Percentiles rank a stretch among this genome's conserved stretches.
Conservation (phyloP, 2,888 invertebrate species). For the Anaspis maculata region DNA sequence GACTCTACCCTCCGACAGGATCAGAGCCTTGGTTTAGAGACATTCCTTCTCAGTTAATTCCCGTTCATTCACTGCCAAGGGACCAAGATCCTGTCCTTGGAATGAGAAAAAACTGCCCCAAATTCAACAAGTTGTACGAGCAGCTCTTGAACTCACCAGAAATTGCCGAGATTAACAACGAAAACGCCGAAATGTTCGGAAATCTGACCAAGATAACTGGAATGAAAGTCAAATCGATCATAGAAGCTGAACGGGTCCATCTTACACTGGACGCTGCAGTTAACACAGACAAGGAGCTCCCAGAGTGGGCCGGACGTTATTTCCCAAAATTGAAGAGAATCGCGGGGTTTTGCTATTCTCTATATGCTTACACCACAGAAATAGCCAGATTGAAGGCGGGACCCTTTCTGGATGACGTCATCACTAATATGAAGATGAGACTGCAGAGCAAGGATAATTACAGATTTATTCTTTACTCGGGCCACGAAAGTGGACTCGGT, state of each 20-base stretch:
- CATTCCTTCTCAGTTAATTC: conserved; percentile 69
- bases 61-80: conserved; percentile 61
- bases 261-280: conserved; percentile 61
- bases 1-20: conserved; percentile 58
- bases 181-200: conserved; percentile 54
- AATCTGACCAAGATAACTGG: conserved; percentile 61
- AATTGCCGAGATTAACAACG: conserved; percentile 44
- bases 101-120: conserved; percentile 57
- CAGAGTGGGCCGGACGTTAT: conserved; percentile 33
- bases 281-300: conserved; percentile 48
- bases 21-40: conserved; percentile 52
- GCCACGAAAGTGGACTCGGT: conserved; percentile 74
- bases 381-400: conserved; percentile 54
- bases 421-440: conserved; percentile 49
- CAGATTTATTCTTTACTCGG: conserved; percentile 67
- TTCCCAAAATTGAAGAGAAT: conserved; percentile 58
- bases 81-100: conserved; percentile 55
- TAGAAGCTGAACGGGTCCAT: conserved; percentile 53
- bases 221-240: conserved; percentile 46
- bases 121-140: conserved; percentile 55
- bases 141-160: conserved; percentile 34
- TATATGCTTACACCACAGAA: conserved; percentile 47
- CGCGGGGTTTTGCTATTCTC: conserved; percentile 53
- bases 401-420: conserved; percentile 62
- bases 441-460: conserved; percentile 26